These are phyloP conservation scores for Frieseomelitta varia DNA, from an alignment of 1,140 invertebrate genomes.

Conservation along the genomic window DNA sequence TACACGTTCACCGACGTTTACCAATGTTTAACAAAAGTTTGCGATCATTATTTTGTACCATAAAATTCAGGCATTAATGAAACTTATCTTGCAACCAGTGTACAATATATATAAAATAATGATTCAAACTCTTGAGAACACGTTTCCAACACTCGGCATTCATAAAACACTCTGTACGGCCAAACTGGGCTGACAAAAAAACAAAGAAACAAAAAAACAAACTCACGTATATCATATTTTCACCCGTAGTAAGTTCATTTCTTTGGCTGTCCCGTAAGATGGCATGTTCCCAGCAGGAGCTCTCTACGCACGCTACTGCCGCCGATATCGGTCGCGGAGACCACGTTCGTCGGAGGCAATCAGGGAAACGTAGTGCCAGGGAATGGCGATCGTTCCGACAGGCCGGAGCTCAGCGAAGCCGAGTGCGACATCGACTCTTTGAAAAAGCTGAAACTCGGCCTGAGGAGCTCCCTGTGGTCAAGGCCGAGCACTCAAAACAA, in stretches of 20 bases:
- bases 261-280: slow-evolving; percentile 76
- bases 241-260: slow-evolving; percentile 34
- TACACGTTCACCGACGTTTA: too few relatives aligned
- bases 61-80: too few relatives aligned
- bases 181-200: background rate
- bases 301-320: slow-evolving; percentile 84
- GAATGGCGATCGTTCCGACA: slow-evolving; percentile 76
- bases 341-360: slow-evolving; percentile 82
- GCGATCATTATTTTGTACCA: background rate
- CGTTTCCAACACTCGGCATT: background rate
- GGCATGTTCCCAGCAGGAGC: slow-evolving; percentile 85
- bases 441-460: slow-evolving; percentile 88
- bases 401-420: slow-evolving; percentile 86
- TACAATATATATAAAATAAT: background rate
- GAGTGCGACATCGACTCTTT: slow-evolving; percentile 90
- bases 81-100: too few relatives aligned
- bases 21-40: background rate
- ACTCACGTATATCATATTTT: background rate
- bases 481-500: slow-evolving; percentile 85
- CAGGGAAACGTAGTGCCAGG: slow-evolving; percentile 67
- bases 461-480: slow-evolving; percentile 88
- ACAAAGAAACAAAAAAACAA: background rate
- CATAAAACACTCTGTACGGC: background rate
- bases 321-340: slow-evolving; percentile 85
- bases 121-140: background rate